Conservation (phyloP, 1,140 invertebrate genomes). For the Yoshiicerus persimilis region DNA sequence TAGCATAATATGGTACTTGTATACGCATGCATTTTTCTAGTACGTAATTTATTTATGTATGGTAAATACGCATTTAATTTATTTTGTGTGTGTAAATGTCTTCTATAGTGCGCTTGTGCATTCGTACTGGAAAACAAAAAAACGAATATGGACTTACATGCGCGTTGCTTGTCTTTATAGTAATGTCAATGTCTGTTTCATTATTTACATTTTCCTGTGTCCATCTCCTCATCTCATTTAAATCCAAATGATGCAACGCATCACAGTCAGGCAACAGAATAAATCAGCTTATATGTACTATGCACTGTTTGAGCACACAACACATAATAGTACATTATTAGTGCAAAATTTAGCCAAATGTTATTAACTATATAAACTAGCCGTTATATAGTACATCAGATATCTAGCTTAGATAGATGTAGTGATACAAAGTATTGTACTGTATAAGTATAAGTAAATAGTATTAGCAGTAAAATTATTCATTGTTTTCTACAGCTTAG, state of each 20-base stretch:
- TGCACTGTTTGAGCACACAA: too few relatives aligned
- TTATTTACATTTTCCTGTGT: slow-evolving; percentile 10
- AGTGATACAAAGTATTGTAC: background rate
- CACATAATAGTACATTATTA: too few relatives aligned
- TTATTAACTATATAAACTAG: background rate
- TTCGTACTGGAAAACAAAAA: background rate
- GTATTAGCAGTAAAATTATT: background rate
- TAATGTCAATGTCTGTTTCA: background rate
- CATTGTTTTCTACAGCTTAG: background rate
- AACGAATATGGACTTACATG: background rate
- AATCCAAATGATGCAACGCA: background rate
- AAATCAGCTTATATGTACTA: background rate
- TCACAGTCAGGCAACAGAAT: background rate
- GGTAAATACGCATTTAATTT: too few relatives aligned
- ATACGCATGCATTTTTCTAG: background rate
- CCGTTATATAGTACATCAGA: background rate
- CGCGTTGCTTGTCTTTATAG: background rate
- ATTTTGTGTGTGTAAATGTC: background rate
- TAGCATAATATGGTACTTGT: background rate
- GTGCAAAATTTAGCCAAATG: background rate
- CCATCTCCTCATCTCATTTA: background rate
- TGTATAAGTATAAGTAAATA: background rate
- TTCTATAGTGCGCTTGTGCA: background rate
- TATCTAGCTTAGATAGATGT: background rate
- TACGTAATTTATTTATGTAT: background rate